Evolutionary conservation across 2,888 invertebrate genomes (phyloP).

Genomic region (Tetrapedia diversipes): DNA sequence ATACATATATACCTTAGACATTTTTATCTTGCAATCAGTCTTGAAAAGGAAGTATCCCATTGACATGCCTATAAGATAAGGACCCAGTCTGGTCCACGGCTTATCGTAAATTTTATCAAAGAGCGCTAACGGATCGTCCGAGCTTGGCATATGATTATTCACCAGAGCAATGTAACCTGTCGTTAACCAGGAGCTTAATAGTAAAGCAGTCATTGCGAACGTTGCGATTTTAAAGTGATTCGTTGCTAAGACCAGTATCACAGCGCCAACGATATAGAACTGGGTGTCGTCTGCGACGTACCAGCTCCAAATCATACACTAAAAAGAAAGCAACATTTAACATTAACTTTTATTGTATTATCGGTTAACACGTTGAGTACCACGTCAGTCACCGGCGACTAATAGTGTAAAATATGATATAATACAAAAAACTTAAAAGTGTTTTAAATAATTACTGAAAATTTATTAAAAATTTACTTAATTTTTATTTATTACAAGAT

Average conservation of each 20-base stretch:
- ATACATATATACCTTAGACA: conserved; percentile 88
- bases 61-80: conserved; percentile 93
- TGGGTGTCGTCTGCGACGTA: conserved; percentile 94
- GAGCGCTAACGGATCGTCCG: conserved; percentile 91
- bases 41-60: conserved; percentile 93
- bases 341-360: background rate
- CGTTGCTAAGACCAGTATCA: conserved; percentile 91
- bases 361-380: too few species aligned
- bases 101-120: conserved; percentile 96
- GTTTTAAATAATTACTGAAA: too few species aligned
- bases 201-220: conserved; percentile 86
- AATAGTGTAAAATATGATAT: too few species aligned
- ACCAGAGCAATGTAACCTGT: conserved; percentile 91
- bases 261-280: conserved; percentile 92
- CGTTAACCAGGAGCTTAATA: conserved; percentile 90
- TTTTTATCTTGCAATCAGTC: conserved; percentile 90
- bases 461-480: too few species aligned
- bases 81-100: conserved; percentile 93
- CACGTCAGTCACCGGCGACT: too few species aligned
- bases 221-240: conserved; percentile 92
- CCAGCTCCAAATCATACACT: conserved; percentile 97
- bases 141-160: conserved; percentile 90
- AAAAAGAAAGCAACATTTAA: conserved; percentile 69
- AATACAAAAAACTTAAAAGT: too few species aligned
- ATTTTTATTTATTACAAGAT: too few species aligned